phyloP scores from a whole-genome alignment of 2,797 vertebrate species.

The Myripristis murdjan region DNA sequence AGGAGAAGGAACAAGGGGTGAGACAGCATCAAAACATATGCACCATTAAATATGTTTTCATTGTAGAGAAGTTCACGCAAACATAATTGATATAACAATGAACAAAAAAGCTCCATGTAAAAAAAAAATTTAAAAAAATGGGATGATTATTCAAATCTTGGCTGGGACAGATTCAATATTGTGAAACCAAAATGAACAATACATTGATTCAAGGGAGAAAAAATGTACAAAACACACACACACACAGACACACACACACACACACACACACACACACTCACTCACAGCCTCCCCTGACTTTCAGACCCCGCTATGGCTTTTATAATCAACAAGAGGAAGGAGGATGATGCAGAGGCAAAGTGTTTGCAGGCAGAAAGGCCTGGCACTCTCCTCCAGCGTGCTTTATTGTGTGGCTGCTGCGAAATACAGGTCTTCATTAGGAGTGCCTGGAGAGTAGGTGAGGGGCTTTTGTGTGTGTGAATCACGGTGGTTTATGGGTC shows the following conservation, averaged over 20 bases:
- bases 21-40: background rate
- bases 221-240: no score
- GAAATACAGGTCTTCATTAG: constrained; percentile 87
- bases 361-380: constrained; percentile 58
- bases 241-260: constrained; percentile 9
- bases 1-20: background rate
- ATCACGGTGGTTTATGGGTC: constrained; percentile 88
- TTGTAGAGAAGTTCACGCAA: constrained; percentile 14
- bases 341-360: constrained; percentile 67
- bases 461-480: constrained; percentile 77
- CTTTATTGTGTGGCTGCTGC: constrained; percentile 73
- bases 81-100: constrained; percentile 10
- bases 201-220: constrained; percentile 17
- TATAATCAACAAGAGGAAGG: constrained; percentile 57
- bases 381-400: constrained; percentile 47
- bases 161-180: constrained; percentile 26
- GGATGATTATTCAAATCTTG: constrained; percentile 28
- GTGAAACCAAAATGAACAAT: constrained; percentile 48
- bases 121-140: no score
- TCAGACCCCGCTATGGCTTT: constrained; percentile 67
- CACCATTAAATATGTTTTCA: background rate
- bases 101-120: no score
- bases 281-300: constrained; percentile 51
- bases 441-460: constrained; percentile 63
- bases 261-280: constrained; percentile 12